These are phyloP conservation scores for Dreissena polymorpha DNA, from an alignment of 1,140 invertebrate genomes.

Conservation along the genomic window DNA sequence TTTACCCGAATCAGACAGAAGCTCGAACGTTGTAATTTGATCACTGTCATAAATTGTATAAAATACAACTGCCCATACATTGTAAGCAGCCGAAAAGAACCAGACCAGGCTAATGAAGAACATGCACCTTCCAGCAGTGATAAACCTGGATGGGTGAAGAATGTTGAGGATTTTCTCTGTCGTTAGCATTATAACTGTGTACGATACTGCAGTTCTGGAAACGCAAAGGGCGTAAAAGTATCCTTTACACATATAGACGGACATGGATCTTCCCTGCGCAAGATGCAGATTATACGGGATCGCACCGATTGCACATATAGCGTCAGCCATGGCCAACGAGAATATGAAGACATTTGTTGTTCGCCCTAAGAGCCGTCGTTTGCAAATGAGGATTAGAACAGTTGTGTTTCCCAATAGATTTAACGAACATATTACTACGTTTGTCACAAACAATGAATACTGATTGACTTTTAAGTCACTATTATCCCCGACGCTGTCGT, in stretches of 20 bases:
- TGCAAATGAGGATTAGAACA: conserved; percentile 39
- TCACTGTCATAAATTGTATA: conserved; percentile 47
- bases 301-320: conserved; percentile 19
- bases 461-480: conserved; percentile 14
- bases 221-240: conserved; percentile 48
- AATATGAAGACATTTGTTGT: conserved; percentile 53
- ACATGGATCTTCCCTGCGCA: conserved; percentile 35
- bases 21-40: background rate
- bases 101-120: conserved; percentile 53
- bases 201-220: conserved; percentile 48
- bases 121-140: conserved; percentile 52
- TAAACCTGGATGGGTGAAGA: conserved; percentile 39
- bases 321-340: conserved; percentile 51
- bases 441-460: conserved; percentile 42
- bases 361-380: conserved; percentile 37
- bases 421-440: conserved; percentile 22
- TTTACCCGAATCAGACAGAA: background rate
- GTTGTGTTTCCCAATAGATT: conserved; percentile 36
- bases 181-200: conserved; percentile 41
- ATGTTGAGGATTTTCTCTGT: conserved; percentile 55
- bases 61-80: conserved; percentile 50
- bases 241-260: conserved; percentile 48
- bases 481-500: conserved; percentile 6
- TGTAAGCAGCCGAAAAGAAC: conserved; percentile 52
- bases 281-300: conserved; percentile 41